A percentile compares a stretch with the other conserved stretches of the same genome.
Evolutionary conservation across 53 echinoderm and acorn worm genomes (phyloP).

Genomic region (Actinopyga echinites): DNA sequence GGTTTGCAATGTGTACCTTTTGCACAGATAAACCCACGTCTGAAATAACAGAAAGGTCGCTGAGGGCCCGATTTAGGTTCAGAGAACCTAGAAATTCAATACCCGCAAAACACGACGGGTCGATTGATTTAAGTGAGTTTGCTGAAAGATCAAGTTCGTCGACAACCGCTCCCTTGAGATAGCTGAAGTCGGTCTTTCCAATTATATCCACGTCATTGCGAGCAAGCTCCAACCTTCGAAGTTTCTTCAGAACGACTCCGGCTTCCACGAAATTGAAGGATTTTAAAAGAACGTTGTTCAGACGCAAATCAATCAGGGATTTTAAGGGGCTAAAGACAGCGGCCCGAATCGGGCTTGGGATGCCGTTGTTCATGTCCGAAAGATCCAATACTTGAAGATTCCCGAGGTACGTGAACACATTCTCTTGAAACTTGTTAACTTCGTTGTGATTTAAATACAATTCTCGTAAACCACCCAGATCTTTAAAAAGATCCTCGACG

Average conservation of each 20-base stretch:
- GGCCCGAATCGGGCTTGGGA: slow-evolving; percentile 37
- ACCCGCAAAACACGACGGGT: slow-evolving; percentile 42
- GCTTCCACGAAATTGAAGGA: slow-evolving; percentile 58
- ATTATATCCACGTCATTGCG: slow-evolving; percentile 54
- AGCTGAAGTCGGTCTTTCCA: slow-evolving; percentile 56
- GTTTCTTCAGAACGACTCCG: slow-evolving; percentile 35
- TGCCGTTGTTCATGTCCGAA: slow-evolving; percentile 70
- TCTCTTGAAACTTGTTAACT: slow-evolving; percentile 52
- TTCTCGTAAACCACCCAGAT: slow-evolving; percentile 52
- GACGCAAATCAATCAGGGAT: slow-evolving; percentile 45
- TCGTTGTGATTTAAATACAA: slow-evolving; percentile 70
- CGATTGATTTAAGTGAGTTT: slow-evolving; percentile 63
- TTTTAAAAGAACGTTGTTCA: slow-evolving; percentile 46
- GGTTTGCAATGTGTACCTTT: slow-evolving; percentile 26
- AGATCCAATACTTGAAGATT: slow-evolving; percentile 66
- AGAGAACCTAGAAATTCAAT: slow-evolving; percentile 49
- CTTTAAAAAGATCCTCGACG: slow-evolving; percentile 51
- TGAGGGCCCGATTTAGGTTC: slow-evolving; percentile 50
- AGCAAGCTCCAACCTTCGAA: slow-evolving; percentile 62
- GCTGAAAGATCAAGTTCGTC: slow-evolving; percentile 56
- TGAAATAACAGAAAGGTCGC: slow-evolving; percentile 29
- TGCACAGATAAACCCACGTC: slow-evolving; percentile 49
- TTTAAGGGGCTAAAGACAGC: slow-evolving; percentile 42
- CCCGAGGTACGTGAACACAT: slow-evolving; percentile 42
- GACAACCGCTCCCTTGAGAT: slow-evolving; percentile 43